phyloP scores from a whole-genome alignment of 2,113 vertebrate species.

The Madoqua kirkii region DNA sequence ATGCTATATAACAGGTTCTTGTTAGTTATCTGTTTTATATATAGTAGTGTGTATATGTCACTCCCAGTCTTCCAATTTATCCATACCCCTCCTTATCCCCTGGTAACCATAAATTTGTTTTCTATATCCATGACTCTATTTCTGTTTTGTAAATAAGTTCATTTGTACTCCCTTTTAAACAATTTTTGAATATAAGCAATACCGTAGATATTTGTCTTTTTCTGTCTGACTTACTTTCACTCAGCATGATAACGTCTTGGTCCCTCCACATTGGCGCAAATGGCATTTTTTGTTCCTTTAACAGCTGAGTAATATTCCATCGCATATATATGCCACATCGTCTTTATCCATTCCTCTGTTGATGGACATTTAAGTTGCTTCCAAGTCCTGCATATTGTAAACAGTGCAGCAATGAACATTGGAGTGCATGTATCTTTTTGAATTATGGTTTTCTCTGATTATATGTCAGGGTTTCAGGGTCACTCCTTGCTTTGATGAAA shows the following conservation, averaged over 20 bases:
- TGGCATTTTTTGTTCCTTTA: neutral
- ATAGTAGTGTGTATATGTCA: neutral
- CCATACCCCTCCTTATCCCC: neutral
- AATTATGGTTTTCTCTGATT: neutral
- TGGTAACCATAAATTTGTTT: neutral
- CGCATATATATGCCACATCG: neutral
- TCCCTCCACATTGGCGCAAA: neutral
- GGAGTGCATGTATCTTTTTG: neutral
- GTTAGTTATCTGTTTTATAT: neutral
- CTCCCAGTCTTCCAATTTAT: neutral
- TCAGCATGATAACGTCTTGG: neutral
- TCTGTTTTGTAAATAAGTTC: neutral
- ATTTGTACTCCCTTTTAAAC: neutral
- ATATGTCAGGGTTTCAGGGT: neutral
- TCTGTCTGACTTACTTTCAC: neutral
- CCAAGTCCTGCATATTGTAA: neutral
- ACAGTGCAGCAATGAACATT: neutral
- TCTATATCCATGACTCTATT: neutral
- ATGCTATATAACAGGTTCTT: neutral
- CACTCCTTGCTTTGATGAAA: conserved; percentile 1
- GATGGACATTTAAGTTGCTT: neutral
- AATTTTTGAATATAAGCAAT: neutral
- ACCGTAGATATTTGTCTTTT: neutral
- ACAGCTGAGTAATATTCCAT: neutral
- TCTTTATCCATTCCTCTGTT: neutral